Conservation (phyloP, 2,888 invertebrate genomes). For the Scotopteryx bipunctaria region DNA sequence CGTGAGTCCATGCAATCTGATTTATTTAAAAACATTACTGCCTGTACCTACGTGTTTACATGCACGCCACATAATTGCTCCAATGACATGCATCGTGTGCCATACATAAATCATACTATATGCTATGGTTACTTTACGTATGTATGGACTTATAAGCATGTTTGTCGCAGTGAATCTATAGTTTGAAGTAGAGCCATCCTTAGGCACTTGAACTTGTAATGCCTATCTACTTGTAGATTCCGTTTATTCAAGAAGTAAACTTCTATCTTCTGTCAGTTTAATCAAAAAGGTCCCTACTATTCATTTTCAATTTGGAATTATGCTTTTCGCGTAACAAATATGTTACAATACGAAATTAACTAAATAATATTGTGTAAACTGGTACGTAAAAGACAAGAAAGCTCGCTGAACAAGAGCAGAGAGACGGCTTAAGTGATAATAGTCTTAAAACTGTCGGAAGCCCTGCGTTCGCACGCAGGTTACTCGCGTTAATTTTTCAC, state of each 20-base stretch:
- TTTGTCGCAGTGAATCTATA: slow-evolving; percentile 1
- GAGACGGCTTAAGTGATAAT: slow-evolving; percentile 27
- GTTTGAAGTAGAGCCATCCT: background rate
- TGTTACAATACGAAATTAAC: background rate
- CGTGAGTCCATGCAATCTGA: slow-evolving; percentile 17
- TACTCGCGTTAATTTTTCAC: slow-evolving; percentile 67
- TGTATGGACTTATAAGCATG: background rate
- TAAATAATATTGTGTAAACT: background rate
- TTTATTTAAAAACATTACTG: slow-evolving; percentile 13
- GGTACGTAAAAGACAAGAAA: slow-evolving; percentile 1
- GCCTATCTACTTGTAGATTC: no score
- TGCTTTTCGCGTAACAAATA: no score
- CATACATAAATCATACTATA: slow-evolving; percentile 19
- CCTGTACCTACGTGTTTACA: slow-evolving; percentile 6
- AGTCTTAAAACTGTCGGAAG: slow-evolving; percentile 35
- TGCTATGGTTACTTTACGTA: slow-evolving; percentile 1
- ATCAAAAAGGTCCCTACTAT: no score
- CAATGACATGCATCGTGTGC: slow-evolving; percentile 22
- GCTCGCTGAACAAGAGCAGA: slow-evolving; percentile 18
- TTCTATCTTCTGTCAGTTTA: no score
- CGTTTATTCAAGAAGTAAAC: no score
- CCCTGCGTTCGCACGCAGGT: slow-evolving; percentile 50
- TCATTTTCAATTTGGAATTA: no score
- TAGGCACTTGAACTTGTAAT: no score
- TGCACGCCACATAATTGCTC: slow-evolving; percentile 21